phyloP scores from a whole-genome alignment of 2,888 invertebrate species.

The Pristionchus maxplancki region DNA sequence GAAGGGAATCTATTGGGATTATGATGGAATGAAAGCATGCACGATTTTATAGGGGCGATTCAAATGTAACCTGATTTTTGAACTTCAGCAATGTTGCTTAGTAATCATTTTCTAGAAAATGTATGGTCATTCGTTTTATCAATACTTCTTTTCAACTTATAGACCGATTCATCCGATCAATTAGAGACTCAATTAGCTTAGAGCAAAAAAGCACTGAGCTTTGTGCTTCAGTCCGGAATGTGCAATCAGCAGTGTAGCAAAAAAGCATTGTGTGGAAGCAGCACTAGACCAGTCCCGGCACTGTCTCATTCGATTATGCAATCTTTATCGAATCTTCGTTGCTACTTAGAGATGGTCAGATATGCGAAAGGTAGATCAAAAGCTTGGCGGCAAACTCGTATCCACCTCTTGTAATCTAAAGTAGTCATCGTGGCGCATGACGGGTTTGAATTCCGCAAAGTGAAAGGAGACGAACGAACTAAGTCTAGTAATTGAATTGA shows the following conservation, averaged over 20 bases:
- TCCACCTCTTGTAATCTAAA: slow-evolving; percentile 38
- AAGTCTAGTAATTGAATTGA: not conserved
- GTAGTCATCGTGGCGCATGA: slow-evolving; percentile 22
- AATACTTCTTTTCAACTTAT: no score
- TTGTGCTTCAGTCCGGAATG: not conserved
- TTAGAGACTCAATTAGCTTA: not conserved
- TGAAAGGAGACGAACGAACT: not conserved
- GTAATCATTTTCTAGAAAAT: no score
- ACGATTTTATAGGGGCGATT: not conserved
- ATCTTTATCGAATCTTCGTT: not conserved
- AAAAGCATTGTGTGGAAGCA: not conserved
- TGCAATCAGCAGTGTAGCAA: not conserved
- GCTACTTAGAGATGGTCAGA: slow-evolving; percentile 1
- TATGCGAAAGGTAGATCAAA: not conserved
- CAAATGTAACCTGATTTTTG: not conserved
- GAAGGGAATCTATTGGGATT: not conserved
- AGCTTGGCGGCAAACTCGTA: slow-evolving; percentile 15
- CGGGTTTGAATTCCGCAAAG: not conserved
- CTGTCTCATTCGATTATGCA: slow-evolving; percentile 24
- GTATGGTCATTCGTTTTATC: no score
- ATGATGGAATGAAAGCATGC: no score
- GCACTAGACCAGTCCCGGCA: not conserved
- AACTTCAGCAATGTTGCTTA: no score
- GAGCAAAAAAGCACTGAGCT: not conserved
- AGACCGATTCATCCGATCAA: no score